Evolutionary conservation across 2,797 vertebrate genomes (phyloP).

Genomic region (Sebastes alutus): DNA sequence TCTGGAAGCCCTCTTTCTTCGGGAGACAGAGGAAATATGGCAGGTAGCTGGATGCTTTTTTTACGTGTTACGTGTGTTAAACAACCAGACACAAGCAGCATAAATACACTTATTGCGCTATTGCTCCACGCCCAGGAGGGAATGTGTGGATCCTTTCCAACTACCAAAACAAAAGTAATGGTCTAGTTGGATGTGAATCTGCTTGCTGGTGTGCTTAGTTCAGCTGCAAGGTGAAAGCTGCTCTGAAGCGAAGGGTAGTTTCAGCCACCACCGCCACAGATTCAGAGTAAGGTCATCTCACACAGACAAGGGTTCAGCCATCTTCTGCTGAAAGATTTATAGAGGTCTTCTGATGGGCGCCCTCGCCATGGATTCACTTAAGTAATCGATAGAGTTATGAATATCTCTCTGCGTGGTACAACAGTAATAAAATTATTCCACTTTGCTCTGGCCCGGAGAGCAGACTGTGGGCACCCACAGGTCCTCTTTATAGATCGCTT

Average conservation of each 20-base stretch:
- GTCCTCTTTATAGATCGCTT: constrained; percentile 27
- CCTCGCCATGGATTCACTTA: constrained; percentile 52
- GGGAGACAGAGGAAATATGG: constrained; percentile 2
- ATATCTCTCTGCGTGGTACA: constrained; percentile 38
- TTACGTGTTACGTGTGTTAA: neutral
- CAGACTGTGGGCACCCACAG: constrained; percentile 28
- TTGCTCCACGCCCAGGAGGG: neutral
- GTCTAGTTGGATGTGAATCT: neutral
- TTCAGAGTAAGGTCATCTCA: neutral
- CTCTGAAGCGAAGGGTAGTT: neutral
- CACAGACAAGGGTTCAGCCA: constrained; percentile 2
- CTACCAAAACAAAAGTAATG: neutral
- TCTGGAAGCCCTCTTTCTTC: constrained; percentile 12
- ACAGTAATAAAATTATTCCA: constrained; percentile 59
- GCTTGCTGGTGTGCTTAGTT: neutral
- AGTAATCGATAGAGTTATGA: constrained; percentile 64
- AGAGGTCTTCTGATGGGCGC: constrained; percentile 34
- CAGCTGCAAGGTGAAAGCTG: neutral
- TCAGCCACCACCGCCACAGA: neutral
- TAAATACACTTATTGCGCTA: neutral
- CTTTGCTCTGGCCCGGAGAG: constrained; percentile 16
- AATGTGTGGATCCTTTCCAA: neutral
- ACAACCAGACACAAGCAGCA: neutral
- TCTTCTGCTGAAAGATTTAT: constrained; percentile 34
- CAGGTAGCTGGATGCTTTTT: constrained; percentile 7